Evolutionary conservation across 1,140 invertebrate genomes (phyloP).

Genomic region (Philopotamus ludificatus): DNA sequence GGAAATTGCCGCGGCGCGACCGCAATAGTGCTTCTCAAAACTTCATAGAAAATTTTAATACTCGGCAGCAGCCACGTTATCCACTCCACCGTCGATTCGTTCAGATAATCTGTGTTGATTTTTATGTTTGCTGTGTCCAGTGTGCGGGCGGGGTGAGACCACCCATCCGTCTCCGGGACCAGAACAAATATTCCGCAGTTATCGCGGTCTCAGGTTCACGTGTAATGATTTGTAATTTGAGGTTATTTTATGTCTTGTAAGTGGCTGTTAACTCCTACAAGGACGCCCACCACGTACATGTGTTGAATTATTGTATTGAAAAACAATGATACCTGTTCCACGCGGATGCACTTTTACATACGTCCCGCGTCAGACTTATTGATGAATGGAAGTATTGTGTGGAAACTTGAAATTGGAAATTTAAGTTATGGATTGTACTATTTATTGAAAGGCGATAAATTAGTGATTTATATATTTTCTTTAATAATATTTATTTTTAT

Average conservation of each 20-base stretch:
- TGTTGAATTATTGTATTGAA: conserved; percentile 1
- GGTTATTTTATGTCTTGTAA: conserved; percentile 20
- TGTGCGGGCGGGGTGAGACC: too few species aligned
- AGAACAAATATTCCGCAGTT: conserved; percentile 3
- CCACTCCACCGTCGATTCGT: background rate
- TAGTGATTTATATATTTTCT: too few species aligned
- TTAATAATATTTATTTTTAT: too few species aligned
- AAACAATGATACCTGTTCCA: background rate
- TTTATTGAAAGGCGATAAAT: too few species aligned
- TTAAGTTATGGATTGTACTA: too few species aligned
- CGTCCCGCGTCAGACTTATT: background rate
- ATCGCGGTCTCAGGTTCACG: background rate
- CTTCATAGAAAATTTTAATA: too few species aligned
- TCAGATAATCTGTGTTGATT: background rate
- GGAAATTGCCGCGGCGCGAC: background rate
- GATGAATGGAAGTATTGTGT: too few species aligned
- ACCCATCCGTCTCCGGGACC: background rate
- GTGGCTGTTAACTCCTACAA: conserved; percentile 20
- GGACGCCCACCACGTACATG: background rate
- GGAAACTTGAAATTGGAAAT: too few species aligned
- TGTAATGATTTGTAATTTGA: conserved; percentile 14
- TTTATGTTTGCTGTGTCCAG: too few species aligned
- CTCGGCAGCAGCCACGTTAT: background rate
- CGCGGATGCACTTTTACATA: background rate
- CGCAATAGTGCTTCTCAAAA: background rate